These are phyloP conservation scores for Bruchidius siliquastri DNA, from an alignment of 2,888 invertebrate species.

Conservation along the genomic window DNA sequence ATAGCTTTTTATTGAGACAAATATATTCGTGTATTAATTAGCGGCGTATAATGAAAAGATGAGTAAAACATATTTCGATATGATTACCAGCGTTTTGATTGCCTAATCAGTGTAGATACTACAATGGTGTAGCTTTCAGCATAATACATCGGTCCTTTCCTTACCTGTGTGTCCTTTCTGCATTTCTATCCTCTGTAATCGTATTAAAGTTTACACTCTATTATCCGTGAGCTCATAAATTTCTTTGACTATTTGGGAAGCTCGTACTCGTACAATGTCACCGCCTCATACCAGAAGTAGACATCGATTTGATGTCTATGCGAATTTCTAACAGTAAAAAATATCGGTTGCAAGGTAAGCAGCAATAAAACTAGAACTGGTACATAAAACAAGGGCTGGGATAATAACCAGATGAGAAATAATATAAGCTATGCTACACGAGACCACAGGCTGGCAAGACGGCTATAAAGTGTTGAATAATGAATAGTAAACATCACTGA, in stretches of 20 bases:
- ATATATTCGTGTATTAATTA: too few species aligned
- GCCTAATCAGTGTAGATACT: too few species aligned
- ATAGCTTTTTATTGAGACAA: too few species aligned
- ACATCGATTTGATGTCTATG: neutral
- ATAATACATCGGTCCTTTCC: too few species aligned
- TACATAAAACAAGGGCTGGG: neutral
- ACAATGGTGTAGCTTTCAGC: too few species aligned
- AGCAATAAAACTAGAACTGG: constrained; percentile 1
- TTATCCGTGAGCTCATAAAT: too few species aligned
- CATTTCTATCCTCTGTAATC: too few species aligned
- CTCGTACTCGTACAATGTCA: neutral
- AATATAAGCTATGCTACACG: neutral
- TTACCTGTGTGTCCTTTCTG: too few species aligned
- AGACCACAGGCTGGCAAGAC: neutral
- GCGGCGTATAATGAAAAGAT: too few species aligned
- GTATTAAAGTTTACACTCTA: too few species aligned
- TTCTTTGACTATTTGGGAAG: neutral
- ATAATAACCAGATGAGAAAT: neutral
- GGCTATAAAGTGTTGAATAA: neutral
- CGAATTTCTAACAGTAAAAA: neutral
- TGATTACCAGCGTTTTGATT: too few species aligned
- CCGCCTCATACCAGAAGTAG: neutral
- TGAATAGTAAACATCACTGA: neutral
- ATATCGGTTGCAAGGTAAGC: constrained; percentile 1
- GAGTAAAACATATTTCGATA: too few species aligned